A percentile compares a stretch with the other conserved stretches of the same genome.
phyloP scores from a whole-genome alignment of 2,888 invertebrate genomes.

The Bibio marci region DNA sequence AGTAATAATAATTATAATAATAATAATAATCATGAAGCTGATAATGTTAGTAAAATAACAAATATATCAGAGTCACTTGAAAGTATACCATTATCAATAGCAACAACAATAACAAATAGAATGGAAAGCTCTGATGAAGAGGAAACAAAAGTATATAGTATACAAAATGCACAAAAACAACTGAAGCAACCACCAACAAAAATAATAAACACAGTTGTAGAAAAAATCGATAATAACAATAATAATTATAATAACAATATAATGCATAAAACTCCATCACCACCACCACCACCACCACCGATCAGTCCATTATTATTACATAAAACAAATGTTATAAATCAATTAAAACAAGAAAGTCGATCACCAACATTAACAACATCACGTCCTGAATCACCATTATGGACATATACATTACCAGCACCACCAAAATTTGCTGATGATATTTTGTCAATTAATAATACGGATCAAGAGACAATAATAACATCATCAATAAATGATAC shows the following conservation, averaged over 20 bases:
- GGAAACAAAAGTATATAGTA: slow-evolving; percentile 25
- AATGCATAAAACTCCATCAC: background rate
- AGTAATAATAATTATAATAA: too few species aligned
- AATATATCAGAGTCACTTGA: too few species aligned
- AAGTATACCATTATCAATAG: background rate
- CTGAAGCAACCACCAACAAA: too few species aligned
- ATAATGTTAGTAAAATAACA: too few species aligned
- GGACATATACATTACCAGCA: slow-evolving; percentile 12
- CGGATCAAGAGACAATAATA: slow-evolving; percentile 6
- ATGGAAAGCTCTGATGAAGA: slow-evolving; percentile 24
- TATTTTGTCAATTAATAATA: slow-evolving; percentile 11
- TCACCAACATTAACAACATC: background rate
- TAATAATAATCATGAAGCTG: too few species aligned
- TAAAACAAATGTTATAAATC: background rate
- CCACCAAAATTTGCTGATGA: slow-evolving; percentile 9
- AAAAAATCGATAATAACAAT: background rate
- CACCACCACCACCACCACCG: background rate
- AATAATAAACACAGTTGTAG: background rate
- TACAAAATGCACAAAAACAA: slow-evolving; percentile 23
- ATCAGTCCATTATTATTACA: background rate
- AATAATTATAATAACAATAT: background rate
- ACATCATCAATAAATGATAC: background rate
- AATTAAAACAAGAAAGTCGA: background rate
- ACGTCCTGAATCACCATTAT: slow-evolving; percentile 10
- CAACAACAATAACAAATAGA: background rate